Percentiles rank a stretch among this genome's conserved stretches.
Evolutionary conservation across 2,888 invertebrate species (phyloP).

Genomic region (Brachyopa scutellaris): DNA sequence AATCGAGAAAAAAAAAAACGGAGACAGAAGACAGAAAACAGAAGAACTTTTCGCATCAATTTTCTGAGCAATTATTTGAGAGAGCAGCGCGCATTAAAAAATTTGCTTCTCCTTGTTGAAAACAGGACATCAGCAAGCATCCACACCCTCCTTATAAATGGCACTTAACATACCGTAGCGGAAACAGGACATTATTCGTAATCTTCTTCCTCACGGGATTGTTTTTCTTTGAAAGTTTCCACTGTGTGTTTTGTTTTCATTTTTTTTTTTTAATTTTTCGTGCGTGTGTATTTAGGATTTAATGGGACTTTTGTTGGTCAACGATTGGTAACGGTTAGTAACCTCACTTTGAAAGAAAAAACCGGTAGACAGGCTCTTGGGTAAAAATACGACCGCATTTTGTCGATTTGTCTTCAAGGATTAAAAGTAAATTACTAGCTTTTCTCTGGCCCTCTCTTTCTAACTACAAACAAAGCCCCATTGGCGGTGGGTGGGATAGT

Average conservation of each 20-base stretch:
- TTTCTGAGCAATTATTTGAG: slow-evolving; percentile 60
- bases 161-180: slow-evolving; percentile 54
- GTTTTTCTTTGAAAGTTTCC: slow-evolving; percentile 26
- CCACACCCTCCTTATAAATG: slow-evolving; percentile 22
- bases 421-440: slow-evolving; percentile 72
- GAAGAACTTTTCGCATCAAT: slow-evolving; percentile 67
- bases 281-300: slow-evolving; percentile 50
- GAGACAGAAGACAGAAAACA: neutral
- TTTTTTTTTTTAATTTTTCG: neutral
- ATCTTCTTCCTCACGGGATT: slow-evolving; percentile 42
- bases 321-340: slow-evolving; percentile 54
- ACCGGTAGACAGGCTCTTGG: neutral
- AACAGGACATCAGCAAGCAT: slow-evolving; percentile 11
- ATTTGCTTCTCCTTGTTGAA: slow-evolving; percentile 44
- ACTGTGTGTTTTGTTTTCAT: neutral
- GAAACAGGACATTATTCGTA: slow-evolving; percentile 55
- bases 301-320: slow-evolving; percentile 59
- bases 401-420: slow-evolving; percentile 71
- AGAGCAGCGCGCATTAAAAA: slow-evolving; percentile 55
- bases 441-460: slow-evolving; percentile 1
- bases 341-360: slow-evolving; percentile 46
- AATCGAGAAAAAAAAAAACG: neutral
- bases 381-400: slow-evolving; percentile 63
- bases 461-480: neutral
- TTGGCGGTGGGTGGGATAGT: no score